Percentiles rank a stretch among this genome's conserved stretches.
phyloP scores from a whole-genome alignment of 2,797 vertebrate species.

The Nyctalus aviator region DNA sequence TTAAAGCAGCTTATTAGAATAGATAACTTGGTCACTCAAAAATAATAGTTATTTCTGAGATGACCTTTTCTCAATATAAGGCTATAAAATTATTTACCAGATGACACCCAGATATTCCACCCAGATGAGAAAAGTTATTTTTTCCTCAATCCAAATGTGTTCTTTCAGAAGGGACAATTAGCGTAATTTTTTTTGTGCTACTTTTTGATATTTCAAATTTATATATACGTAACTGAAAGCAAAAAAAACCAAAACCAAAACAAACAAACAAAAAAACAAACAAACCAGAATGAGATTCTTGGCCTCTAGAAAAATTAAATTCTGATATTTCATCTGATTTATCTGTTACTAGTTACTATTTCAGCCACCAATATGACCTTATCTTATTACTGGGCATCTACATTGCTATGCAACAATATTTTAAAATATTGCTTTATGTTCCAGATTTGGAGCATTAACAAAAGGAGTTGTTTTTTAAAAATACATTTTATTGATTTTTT shows the following conservation, averaged over 20 bases:
- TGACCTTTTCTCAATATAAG: not conserved
- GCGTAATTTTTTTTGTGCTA: not conserved
- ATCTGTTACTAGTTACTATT: slow-evolving; percentile 16
- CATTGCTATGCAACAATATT: not conserved
- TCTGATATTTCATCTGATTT: slow-evolving; percentile 28
- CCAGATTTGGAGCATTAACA: slow-evolving; percentile 41
- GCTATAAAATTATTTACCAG: slow-evolving; percentile 21
- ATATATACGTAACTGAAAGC: slow-evolving; percentile 9
- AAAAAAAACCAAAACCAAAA: too few species aligned
- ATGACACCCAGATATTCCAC: not conserved
- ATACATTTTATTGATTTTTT: too few species aligned
- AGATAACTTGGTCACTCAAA: slow-evolving; percentile 42
- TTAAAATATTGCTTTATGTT: not conserved
- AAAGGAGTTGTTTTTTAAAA: not conserved
- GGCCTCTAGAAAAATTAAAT: slow-evolving; percentile 29
- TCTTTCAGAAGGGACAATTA: slow-evolving; percentile 55
- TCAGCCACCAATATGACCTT: not conserved
- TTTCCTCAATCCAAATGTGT: not conserved
- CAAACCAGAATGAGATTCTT: not conserved
- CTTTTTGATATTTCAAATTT: slow-evolving; percentile 26
- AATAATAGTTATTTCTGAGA: slow-evolving; percentile 38
- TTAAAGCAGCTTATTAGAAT: slow-evolving; percentile 33
- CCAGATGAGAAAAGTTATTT: not conserved
- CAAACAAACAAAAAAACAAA: not conserved
- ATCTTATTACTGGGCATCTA: not conserved